Evolutionary conservation across 2,797 vertebrate genomes (phyloP), one percentile per base, ranked within the genome.

Genomic region (Pseudochromis fuscus): DNA sequence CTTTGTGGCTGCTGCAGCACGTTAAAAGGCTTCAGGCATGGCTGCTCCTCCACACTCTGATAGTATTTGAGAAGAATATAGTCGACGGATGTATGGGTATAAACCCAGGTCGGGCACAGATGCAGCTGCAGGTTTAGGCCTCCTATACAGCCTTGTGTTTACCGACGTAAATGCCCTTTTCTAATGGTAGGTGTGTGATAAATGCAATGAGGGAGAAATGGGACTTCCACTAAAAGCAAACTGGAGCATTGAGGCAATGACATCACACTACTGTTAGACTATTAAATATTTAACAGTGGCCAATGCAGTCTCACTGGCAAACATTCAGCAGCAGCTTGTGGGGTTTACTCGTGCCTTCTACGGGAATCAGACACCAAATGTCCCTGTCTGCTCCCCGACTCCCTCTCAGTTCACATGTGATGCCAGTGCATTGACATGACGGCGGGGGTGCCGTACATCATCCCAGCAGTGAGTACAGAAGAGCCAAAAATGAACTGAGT

Each of bases 261-360:
- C 86, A 73, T 76, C 71, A 67, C 79, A 53, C 68, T 16, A 51
- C 46, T 67, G 70, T 83, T 72, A 56, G 61, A 68, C 55, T 72
- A 80, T 89, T 86, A 79, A 84, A 85, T 66, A 78, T 81, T 60
- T 68, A 84, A 86, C 82, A 72, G 68, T 80, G 77, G 70, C 79
- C 71, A 52, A 51, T 58, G 67, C 75, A 56, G 77, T 33, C 52
- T 80, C 62, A 19, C 74, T 87, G 83, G 77, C 83, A 87, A 63
- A 75, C 52, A 48, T 55, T 83, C 77, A 74, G 63, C 68, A 76
- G 83, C 88, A 88, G 87, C 80, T 82, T 83, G 85, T 68, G 69
- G 65, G 85, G 78, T 89, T 88, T 86, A 79, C 66, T 75, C 9
- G 5, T 53, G 68, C 87, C 63, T 83, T 77, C 66, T 51, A 60